Conservation (phyloP, 2,888 invertebrate species). For the Synanthedon myopaeformis region DNA sequence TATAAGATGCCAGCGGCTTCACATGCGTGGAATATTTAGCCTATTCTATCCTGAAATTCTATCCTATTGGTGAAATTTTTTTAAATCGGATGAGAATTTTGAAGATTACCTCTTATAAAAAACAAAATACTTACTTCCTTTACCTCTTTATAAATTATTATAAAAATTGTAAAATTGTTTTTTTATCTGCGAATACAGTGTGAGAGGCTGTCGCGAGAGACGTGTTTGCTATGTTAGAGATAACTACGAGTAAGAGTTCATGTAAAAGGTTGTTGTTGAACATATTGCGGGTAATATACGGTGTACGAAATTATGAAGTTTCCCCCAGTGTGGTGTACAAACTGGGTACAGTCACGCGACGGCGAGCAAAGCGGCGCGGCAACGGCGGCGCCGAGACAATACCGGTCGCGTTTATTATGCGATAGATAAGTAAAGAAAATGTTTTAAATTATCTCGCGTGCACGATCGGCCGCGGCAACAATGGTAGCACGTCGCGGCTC, state of each 20-base stretch:
- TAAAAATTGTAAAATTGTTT: not conserved
- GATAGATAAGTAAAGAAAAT: conserved; percentile 48
- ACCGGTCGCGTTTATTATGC: conserved; percentile 40
- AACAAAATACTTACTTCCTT: no score
- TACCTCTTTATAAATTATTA: no score
- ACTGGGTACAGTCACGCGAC: conserved; percentile 50
- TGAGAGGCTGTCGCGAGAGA: conserved; percentile 7
- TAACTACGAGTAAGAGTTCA: conserved; percentile 10
- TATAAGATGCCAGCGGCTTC: no score
- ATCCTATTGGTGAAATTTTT: no score
- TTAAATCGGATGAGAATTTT: no score
- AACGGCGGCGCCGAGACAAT: conserved; percentile 38
- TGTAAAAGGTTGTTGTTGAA: conserved; percentile 17
- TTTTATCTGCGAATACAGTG: not conserved
- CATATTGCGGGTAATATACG: conserved; percentile 25
- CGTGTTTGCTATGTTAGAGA: conserved; percentile 10
- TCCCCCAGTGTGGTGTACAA: conserved; percentile 29
- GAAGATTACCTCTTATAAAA: no score
- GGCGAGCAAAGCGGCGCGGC: conserved; percentile 25
- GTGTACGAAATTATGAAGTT: conserved; percentile 42
- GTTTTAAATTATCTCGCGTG: conserved; percentile 48
- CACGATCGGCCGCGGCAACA: conserved; percentile 17
- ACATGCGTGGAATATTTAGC: no score
- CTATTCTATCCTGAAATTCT: no score
- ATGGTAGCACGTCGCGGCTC: conserved; percentile 16